Evolutionary conservation across 2,797 vertebrate genomes (phyloP), one percentile per base, ranked within the genome.

Genomic region (Antrozous pallidus): DNA sequence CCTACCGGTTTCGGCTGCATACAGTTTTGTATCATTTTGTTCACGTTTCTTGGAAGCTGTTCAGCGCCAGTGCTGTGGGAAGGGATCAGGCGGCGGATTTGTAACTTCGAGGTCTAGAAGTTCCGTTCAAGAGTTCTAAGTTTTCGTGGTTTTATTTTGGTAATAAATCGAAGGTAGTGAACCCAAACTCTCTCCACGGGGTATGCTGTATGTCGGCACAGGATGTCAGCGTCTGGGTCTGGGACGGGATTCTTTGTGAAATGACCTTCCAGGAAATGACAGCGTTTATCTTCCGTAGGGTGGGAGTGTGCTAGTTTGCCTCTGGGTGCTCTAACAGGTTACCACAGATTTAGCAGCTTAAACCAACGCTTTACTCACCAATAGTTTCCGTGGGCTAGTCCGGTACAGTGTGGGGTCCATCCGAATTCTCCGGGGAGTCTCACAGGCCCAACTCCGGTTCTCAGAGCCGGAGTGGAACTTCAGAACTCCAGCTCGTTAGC

Each of bases 71-170:
- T 10, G 8, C 14, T 71, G 4, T 90, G 71, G 70, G 40, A 54
- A 28, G 71, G 33, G 38, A 31, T 78, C 47, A 3, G 18, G 79
- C 2, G 20, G 33, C 42, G 58, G n/a, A 74, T 40, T 38, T 51
- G 18, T 10, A 36, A 73, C 63, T 65, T 22, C 38, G 65, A 65
- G 9, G 65, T 31, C 54, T 89, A n/a, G 42, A 56, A 51, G 61
- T 83, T 82, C 70, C 84, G 56, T 61, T 17, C 3, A n/a, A 63
- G 40, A 61, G 36, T 70, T 45, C 40, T 8, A 33, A 38, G 26
- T 40, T 36, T 42, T 36, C 71, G 42, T 42, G 47, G 79, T 70
- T 83, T 75, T 51, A 58, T 88, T 81, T 14, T 93, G 45, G 56
- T 70, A 17, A 61, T 51, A 8, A 54, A 24, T 22, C 49, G 49